These are phyloP conservation scores for Chelonia mydas DNA, from an alignment of 2,797 vertebrate genomes.

Conservation along the genomic window DNA sequence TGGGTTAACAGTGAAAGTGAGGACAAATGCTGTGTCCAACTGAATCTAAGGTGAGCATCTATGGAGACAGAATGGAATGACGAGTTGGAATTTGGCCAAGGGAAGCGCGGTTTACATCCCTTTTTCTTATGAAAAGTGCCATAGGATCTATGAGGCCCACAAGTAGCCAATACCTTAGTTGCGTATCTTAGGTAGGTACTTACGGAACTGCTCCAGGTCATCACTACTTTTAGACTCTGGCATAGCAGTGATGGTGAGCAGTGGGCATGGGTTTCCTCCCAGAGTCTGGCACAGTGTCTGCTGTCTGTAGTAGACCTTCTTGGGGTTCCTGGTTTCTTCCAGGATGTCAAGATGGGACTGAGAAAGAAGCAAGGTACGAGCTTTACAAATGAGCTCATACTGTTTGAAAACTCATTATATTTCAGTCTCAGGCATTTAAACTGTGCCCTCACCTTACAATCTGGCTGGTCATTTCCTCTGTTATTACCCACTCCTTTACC, in stretches of 20 bases:
- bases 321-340: constrained; percentile 80
- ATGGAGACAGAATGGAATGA: neutral
- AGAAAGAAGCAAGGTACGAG: constrained; percentile 31
- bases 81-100: neutral
- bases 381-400: neutral
- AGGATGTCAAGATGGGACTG: constrained; percentile 90
- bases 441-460: neutral
- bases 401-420: constrained; percentile 29
- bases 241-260: constrained; percentile 92
- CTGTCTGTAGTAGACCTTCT: constrained; percentile 87
- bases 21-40: neutral
- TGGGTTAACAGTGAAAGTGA: neutral
- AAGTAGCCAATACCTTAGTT: neutral
- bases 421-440: neutral
- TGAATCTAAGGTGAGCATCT: neutral
- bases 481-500: neutral
- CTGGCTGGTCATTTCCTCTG: neutral
- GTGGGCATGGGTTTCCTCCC: constrained; percentile 88
- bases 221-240: constrained; percentile 82
- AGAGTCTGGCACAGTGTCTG: constrained; percentile 87
- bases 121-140: neutral
- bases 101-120: neutral
- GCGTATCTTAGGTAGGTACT: constrained; percentile 72
- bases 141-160: neutral
- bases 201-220: constrained; percentile 89